phyloP scores from a whole-genome alignment of 2,797 vertebrate species.

The Megalops cyprinoides region DNA sequence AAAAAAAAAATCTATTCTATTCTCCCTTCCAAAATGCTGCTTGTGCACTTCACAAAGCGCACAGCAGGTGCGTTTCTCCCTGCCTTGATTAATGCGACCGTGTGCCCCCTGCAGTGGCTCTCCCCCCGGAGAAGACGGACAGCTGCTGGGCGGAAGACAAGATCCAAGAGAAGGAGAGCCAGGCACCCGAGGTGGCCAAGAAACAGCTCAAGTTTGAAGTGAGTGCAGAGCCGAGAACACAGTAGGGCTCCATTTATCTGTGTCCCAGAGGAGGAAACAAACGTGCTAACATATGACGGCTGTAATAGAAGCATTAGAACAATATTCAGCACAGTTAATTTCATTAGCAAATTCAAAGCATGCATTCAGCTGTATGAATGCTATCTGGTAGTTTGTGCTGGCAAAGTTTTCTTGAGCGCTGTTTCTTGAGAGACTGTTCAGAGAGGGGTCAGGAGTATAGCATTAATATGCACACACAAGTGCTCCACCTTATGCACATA shows the following conservation, averaged over 20 bases:
- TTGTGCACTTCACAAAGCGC: slow-evolving; percentile 9
- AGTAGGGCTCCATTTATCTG: slow-evolving; percentile 53
- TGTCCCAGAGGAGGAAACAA: slow-evolving; percentile 54
- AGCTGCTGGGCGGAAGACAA: slow-evolving; percentile 87
- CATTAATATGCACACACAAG: not conserved
- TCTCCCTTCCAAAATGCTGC: not conserved
- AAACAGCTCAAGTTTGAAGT: slow-evolving; percentile 98
- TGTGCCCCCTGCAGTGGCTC: slow-evolving; percentile 79
- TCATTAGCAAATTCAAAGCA: not conserved
- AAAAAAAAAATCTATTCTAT: not conserved
- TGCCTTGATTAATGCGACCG: slow-evolving; percentile 5
- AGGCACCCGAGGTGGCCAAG: slow-evolving; percentile 77
- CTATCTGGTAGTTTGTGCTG: not conserved
- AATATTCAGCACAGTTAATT: slow-evolving; percentile 28
- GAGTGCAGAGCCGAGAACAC: slow-evolving; percentile 63
- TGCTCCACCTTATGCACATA: not conserved
- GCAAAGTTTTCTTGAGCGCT: not conserved
- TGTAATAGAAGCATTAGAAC: slow-evolving; percentile 34
- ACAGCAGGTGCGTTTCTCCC: not conserved
- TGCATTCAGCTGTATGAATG: not conserved
- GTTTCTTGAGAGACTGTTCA: no score
- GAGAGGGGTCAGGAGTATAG: not conserved
- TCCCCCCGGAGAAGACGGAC: slow-evolving; percentile 93
- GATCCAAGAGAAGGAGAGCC: slow-evolving; percentile 81
- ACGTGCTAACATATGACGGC: not conserved